Percentiles rank a stretch among this genome's conserved stretches.
Conservation (phyloP, 2,113 vertebrate genomes). For the Trinectes maculatus region DNA sequence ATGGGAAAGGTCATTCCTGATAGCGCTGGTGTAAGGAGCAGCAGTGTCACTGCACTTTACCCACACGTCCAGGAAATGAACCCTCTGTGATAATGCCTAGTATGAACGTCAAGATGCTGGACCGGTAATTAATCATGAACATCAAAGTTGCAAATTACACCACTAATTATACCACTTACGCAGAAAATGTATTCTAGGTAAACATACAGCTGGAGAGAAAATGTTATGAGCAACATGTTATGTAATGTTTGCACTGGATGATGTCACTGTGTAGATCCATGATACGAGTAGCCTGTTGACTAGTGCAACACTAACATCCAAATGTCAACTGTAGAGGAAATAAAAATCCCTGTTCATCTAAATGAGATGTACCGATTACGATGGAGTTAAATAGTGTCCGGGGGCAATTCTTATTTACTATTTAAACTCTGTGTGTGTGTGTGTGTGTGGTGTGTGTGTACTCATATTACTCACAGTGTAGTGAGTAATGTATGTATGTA, state of each 20-base stretch:
- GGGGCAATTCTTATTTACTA: constrained; percentile 5
- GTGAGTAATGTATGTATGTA: no score
- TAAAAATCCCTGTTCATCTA: neutral
- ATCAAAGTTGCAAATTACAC: neutral
- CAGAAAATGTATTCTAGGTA: neutral
- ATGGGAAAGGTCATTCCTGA: constrained; percentile 11
- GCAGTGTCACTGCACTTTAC: neutral
- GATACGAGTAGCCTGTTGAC: neutral
- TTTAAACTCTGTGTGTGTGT: neutral
- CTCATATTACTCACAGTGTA: no score
- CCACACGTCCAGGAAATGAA: neutral
- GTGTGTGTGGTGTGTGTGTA: no score
- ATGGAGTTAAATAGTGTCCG: neutral
- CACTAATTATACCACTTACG: neutral
- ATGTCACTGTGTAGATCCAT: neutral
- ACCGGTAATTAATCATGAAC: neutral
- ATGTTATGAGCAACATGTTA: neutral
- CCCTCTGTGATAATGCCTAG: neutral
- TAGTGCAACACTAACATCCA: neutral
- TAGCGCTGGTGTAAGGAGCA: neutral
- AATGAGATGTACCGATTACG: neutral
- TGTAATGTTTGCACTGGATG: neutral
- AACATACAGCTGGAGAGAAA: neutral
- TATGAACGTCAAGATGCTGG: neutral
- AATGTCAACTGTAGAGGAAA: neutral